Evolutionary conservation across 2,797 vertebrate species (phyloP).

Genomic region (Enteromius treurensis): DNA sequence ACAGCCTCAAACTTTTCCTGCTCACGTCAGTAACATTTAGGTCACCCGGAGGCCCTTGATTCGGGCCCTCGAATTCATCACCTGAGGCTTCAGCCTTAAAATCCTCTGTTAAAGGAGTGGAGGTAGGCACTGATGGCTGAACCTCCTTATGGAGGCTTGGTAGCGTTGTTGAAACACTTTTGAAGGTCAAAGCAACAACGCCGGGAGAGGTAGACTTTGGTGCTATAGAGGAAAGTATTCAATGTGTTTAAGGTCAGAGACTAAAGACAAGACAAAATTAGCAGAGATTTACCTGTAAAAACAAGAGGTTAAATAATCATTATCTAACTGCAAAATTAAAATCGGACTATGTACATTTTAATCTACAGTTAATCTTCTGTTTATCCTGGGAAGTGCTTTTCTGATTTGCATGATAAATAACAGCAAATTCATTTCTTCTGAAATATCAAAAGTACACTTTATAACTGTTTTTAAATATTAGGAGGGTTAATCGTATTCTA

Average conservation of each 20-base stretch:
- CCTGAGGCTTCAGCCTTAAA: conserved; percentile 53
- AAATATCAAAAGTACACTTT: background rate
- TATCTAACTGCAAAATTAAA: background rate
- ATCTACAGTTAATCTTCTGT: background rate
- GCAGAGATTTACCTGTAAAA: conserved; percentile 26
- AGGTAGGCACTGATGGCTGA: conserved; percentile 48
- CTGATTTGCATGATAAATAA: background rate
- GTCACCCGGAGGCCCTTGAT: conserved; percentile 46
- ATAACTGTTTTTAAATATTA: background rate
- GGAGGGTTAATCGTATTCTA: background rate
- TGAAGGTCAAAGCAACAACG: conserved; percentile 67
- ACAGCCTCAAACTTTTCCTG: conserved; percentile 65
- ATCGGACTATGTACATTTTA: background rate
- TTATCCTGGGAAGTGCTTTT: background rate
- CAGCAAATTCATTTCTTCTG: background rate
- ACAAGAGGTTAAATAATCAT: conserved; percentile 17
- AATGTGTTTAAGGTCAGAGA: conserved; percentile 63
- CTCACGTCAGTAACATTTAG: conserved; percentile 60
- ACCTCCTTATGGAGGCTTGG: conserved; percentile 58
- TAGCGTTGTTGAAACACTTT: conserved; percentile 59
- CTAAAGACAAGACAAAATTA: conserved; percentile 22
- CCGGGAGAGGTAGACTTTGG: conserved; percentile 69
- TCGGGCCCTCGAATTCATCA: conserved; percentile 60
- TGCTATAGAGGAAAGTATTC: conserved; percentile 75
- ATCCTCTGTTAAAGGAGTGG: conserved; percentile 52